Evolutionary conservation across 2,797 vertebrate genomes (phyloP), one percentile per base, ranked within the genome.

Genomic region (Anguilla pacifica): DNA sequence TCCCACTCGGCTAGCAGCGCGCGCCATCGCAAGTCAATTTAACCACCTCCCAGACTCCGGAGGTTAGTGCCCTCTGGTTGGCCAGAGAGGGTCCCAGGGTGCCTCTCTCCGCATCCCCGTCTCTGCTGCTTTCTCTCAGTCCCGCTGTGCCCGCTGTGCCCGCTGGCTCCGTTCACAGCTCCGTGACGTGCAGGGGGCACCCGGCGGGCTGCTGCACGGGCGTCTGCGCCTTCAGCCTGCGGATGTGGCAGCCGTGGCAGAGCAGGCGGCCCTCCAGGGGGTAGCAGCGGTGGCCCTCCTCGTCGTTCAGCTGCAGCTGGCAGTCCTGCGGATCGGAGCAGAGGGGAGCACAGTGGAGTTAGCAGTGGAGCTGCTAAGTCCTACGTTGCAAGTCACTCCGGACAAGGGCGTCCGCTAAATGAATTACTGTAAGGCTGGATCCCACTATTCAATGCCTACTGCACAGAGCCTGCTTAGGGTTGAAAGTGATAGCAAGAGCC

Each of bases 211-310:
- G 94, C 86, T 97, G 97, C 0, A 95, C 87, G 0, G 97, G 94
- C 77, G 94, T 92, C 88, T 96, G 95, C 13, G 95, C 91, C 90
- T 97, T 96, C 0, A 99, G 96, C 89, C 98, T 96, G 89, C 97
- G 95, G 94, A 99, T 97, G 84, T 99, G 99, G 93, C 99, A 99
- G 91, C 97, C 55, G 57, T 99, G 98, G 93, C 99, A 99, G 83
- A 99, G 97, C 91, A 99, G 95, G 93, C 98, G 98, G 25, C 97
- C 96, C 46, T 98, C 97, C 86, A 99, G 94, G 0, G 99, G 99
- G 88, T 99, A 99, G 96, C 99, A 99, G 6, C 98, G 98, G 89
- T 97, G 98, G 77, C 97, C 98, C 83, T 99, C 98, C 87, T 99
- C 98, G 13, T 99, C 99, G 0, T 99, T 99, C 88, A 99, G 95